A percentile compares a stretch with the other conserved stretches of the same genome.
Evolutionary conservation across 1,140 invertebrate species (phyloP).

Genomic region (Medauroidea extradentata): DNA sequence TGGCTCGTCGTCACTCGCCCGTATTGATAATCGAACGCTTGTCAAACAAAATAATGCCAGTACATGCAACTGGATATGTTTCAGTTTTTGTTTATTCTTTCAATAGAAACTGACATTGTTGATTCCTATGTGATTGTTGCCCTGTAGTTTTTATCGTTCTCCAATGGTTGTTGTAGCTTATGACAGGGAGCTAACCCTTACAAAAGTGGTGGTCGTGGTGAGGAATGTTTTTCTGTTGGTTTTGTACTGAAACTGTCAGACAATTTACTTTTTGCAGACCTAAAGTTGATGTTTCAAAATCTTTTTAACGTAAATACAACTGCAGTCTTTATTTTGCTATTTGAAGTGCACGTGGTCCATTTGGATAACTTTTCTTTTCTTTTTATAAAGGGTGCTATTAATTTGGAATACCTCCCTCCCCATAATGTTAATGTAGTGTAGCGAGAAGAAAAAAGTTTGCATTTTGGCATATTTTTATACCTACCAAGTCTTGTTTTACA

Average conservation of each 20-base stretch:
- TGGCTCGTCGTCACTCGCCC: too few species aligned
- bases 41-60: conserved; percentile 15
- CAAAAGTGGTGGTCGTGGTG: conserved; percentile 20
- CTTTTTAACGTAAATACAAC: too few species aligned
- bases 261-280: too few species aligned
- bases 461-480: too few species aligned
- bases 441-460: conserved; percentile 3
- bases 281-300: too few species aligned
- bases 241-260: neutral
- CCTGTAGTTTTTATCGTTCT: conserved; percentile 33
- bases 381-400: conserved; percentile 19
- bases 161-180: conserved; percentile 33
- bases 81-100: conserved; percentile 19
- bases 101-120: conserved; percentile 24
- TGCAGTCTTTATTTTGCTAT: too few species aligned
- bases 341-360: conserved; percentile 12
- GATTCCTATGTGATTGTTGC: conserved; percentile 33
- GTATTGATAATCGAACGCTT: neutral
- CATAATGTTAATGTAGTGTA: conserved; percentile 10
- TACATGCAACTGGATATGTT: conserved; percentile 16
- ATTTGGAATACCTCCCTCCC: conserved; percentile 11
- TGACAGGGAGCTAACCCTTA: conserved; percentile 24
- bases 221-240: conserved; percentile 23
- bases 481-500: neutral
- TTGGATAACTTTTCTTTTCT: conserved; percentile 3